Conservation (phyloP, 1,140 invertebrate genomes). For the Helicoverpa zea region DNA sequence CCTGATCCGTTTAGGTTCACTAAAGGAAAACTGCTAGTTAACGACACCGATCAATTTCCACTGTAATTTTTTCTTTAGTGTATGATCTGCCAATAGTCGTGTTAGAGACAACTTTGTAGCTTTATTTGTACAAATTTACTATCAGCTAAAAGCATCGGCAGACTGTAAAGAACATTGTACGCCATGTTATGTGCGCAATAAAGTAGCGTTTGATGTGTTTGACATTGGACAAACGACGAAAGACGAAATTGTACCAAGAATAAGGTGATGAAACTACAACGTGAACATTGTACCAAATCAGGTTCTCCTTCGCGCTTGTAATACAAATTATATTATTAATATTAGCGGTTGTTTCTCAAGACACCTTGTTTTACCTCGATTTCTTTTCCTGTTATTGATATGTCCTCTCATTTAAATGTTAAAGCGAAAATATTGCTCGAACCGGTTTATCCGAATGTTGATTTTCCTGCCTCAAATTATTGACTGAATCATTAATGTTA, state of each 20-base stretch:
- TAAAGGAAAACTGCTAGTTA: constrained; percentile 53
- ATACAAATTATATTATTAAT: constrained; percentile 44
- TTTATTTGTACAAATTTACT: not conserved
- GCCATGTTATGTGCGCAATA: constrained; percentile 29
- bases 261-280: constrained; percentile 12
- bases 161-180: constrained; percentile 49
- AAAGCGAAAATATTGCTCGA: constrained; percentile 46
- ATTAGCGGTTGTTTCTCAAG: constrained; percentile 44
- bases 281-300: not conserved
- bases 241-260: constrained; percentile 1
- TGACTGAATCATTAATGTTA: constrained; percentile 46
- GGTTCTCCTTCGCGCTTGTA: constrained; percentile 13
- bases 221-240: constrained; percentile 16
- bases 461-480: constrained; percentile 42
- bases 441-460: constrained; percentile 47
- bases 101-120: not conserved
- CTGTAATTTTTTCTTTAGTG: constrained; percentile 7
- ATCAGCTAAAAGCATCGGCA: constrained; percentile 25
- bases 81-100: constrained; percentile 5
- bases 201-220: constrained; percentile 22
- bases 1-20: constrained; percentile 56
- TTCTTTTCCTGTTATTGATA: constrained; percentile 59
- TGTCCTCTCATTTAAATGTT: constrained; percentile 48
- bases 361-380: constrained; percentile 50
- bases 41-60: constrained; percentile 39